A percentile compares a stretch with the other conserved stretches of the same genome.
Conservation (phyloP, 2,888 invertebrate species). For the Hoplodrina ambigua region DNA sequence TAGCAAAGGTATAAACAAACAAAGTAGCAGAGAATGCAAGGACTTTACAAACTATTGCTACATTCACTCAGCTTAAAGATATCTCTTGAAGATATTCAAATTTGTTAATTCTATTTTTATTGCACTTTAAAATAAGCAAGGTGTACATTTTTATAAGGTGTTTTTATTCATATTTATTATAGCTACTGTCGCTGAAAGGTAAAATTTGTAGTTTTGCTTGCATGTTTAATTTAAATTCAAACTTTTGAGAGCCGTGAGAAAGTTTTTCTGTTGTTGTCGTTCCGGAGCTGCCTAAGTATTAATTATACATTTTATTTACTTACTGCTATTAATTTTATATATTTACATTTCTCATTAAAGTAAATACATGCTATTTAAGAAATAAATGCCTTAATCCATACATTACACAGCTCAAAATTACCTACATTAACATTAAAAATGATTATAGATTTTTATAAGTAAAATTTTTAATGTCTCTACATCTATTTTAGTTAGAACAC, state of each 20-base stretch:
- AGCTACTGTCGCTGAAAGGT: neutral
- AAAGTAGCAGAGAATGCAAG: slow-evolving; percentile 48
- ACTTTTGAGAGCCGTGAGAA: neutral
- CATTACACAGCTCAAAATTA: neutral
- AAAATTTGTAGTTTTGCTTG: no score
- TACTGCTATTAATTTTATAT: neutral
- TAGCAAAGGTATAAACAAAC: slow-evolving; percentile 17
- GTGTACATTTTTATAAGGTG: slow-evolving; percentile 7
- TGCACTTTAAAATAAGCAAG: slow-evolving; percentile 16
- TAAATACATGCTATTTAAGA: neutral
- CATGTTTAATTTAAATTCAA: neutral
- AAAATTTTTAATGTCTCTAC: neutral
- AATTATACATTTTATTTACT: neutral
- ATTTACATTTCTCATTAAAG: neutral
- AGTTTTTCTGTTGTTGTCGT: neutral
- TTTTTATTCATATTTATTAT: neutral
- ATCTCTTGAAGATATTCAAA: slow-evolving; percentile 12
- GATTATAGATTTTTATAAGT: neutral
- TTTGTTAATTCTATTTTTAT: slow-evolving; percentile 1
- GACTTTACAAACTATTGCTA: slow-evolving; percentile 38
- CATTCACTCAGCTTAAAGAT: slow-evolving; percentile 10
- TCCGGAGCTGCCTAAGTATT: neutral
- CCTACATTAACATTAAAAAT: neutral
- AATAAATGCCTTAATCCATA: neutral
- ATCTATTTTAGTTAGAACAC: neutral